Conservation (phyloP, 1,140 invertebrate genomes). For the Monomorium pharaonis region DNA sequence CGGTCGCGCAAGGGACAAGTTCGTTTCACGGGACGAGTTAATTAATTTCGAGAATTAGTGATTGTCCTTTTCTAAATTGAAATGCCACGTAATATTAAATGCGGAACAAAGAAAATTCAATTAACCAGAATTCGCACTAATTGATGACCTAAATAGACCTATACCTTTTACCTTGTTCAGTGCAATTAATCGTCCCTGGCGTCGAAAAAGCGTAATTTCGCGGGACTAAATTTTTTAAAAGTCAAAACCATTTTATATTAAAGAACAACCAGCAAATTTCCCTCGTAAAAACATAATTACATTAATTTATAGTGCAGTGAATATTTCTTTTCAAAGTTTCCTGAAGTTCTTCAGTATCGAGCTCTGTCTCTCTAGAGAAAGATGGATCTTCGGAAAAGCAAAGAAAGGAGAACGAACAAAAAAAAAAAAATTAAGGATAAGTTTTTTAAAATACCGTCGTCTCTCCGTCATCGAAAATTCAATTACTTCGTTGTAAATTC, state of each 20-base stretch:
- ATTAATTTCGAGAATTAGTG: conserved; percentile 45
- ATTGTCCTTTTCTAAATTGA: conserved; percentile 38
- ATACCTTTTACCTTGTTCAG: not conserved
- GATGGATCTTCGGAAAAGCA: not conserved
- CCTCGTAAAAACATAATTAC: not conserved
- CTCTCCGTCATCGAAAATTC: not conserved
- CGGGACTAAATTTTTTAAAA: not conserved
- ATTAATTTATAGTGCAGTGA: not conserved
- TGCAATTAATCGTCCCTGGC: not conserved
- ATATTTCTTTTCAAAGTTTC: not conserved
- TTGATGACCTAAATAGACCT: conserved; percentile 35
- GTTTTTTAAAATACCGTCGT: not conserved
- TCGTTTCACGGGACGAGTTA: not conserved
- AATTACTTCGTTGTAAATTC: not conserved
- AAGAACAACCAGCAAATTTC: not conserved
- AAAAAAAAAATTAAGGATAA: not conserved
- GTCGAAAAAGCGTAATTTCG: not conserved
- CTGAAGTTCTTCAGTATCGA: not conserved
- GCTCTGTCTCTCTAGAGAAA: not conserved
- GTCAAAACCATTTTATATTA: not conserved
- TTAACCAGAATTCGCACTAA: conserved; percentile 45
- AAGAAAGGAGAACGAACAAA: not conserved
- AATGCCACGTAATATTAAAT: conserved; percentile 22
- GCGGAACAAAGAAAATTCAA: conserved; percentile 50
- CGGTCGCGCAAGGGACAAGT: not conserved